Evolutionary conservation across 2,888 invertebrate species (phyloP).

Genomic region (Sinopyrophorus schimmeli): DNA sequence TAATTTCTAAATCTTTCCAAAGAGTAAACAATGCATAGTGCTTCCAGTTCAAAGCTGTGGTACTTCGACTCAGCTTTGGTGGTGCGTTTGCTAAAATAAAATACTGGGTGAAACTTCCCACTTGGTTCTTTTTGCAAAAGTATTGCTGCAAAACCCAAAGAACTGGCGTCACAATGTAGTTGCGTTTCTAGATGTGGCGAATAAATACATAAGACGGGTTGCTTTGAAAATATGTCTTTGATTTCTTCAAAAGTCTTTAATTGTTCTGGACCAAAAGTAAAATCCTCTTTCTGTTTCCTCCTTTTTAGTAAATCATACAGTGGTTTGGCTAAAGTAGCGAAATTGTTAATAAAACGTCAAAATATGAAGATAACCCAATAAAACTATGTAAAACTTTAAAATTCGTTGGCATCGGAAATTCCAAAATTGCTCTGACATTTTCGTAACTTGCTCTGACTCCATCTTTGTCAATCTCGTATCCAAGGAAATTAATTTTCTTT

Average conservation of each 20-base stretch:
- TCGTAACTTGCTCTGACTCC: constrained; percentile 28
- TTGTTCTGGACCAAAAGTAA: no score
- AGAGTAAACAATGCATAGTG: constrained; percentile 39
- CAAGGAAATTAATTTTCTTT: no score
- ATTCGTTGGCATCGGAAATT: constrained; percentile 32
- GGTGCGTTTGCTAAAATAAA: constrained; percentile 42
- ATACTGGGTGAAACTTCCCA: constrained; percentile 30
- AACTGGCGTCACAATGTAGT: constrained; percentile 43
- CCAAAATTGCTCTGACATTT: constrained; percentile 24
- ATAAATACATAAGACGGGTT: constrained; percentile 35
- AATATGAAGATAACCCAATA: constrained; percentile 38
- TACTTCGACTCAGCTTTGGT: constrained; percentile 36
- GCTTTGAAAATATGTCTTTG: constrained; percentile 18
- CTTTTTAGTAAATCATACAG: constrained; percentile 33
- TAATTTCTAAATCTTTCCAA: constrained; percentile 38
- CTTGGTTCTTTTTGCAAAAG: constrained; percentile 32
- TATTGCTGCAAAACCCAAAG: constrained; percentile 38
- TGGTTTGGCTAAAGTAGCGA: constrained; percentile 36
- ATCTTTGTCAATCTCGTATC: no score
- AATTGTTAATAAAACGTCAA: constrained; percentile 37
- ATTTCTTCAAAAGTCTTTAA: constrained; percentile 38
- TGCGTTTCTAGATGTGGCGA: constrained; percentile 38
- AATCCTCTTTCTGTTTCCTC: no score
- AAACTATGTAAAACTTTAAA: constrained; percentile 33
- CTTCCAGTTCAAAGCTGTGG: constrained; percentile 44